Base-by-base conservation (phyloP, 2,888 invertebrate species). In the Eupithecia subumbrata region DNA sequence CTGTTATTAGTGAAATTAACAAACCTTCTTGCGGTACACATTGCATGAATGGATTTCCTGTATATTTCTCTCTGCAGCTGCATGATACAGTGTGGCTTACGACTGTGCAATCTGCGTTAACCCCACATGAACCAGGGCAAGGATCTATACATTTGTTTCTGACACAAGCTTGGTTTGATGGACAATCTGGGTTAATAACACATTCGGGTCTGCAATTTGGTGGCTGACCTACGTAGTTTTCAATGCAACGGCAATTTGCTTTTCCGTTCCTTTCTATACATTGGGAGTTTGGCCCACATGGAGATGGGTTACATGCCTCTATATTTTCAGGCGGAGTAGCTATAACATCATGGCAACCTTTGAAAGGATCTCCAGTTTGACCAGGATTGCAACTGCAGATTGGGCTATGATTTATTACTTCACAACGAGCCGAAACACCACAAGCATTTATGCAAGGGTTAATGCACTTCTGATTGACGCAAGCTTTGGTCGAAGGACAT, bases 391-490 rank as follows among this genome's bases (percentile, higher is more conserved):
- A 98, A 81, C 96, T 97, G 87, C 98, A 98, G 76, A 98, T 97
- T 18, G 98, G 98, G 87, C 98, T 98, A 86, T 98, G 98, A 87
- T 97, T 97, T 48, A 97, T 96, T 2, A 98, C 97, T 83, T 97
- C 96, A 88, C 98, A 98, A 56, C 96, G 92, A 2, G 98, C 97
- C 74, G 96, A 96, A 34, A 96, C 91, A 14, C 98, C 98, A 88
- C 98, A 98, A 45, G 97, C 97, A 77, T 97, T 97, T 0, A 96
- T 96, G 83, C 98, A 98, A 22, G 98, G 98, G 92, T 98, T 97
- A 0, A 96, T 95, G 89, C 98, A 98, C 90, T 97, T 97, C 85
- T 96, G 96, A 89, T 97, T 98, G 45, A 97, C 96, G 84, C 98
- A 98, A n/a, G 98, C 97, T 89, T 96, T 96, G 70, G 96, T 97